Percentiles rank a stretch among this genome's conserved stretches.
These are phyloP conservation scores for Gerris buenoi DNA, from an alignment of 1,140 invertebrate species.

Conservation along the genomic window DNA sequence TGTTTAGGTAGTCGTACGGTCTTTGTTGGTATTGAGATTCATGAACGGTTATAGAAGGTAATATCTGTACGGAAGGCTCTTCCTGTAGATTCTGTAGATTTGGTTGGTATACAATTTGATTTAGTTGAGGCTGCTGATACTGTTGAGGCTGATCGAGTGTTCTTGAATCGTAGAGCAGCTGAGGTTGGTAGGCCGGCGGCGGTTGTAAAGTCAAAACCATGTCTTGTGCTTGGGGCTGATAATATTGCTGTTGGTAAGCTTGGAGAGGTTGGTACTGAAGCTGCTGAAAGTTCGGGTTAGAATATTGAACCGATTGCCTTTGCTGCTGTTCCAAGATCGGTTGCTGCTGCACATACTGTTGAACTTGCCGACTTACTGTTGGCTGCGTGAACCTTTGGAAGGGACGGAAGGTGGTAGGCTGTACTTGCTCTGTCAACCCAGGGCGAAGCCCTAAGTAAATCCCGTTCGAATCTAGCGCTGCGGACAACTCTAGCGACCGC, in stretches of 20 bases:
- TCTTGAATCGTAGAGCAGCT: background rate
- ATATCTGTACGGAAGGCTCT: background rate
- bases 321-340: background rate
- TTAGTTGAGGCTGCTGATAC: too few relatives aligned
- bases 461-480: slow-evolving; percentile 13
- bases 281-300: background rate
- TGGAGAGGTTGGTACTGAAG: background rate
- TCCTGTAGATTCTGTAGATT: background rate
- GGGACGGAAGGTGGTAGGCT: slow-evolving; percentile 21
- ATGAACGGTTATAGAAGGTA: background rate
- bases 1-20: too few relatives aligned
- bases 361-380: background rate
- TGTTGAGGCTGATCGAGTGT: background rate
- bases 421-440: slow-evolving; percentile 8
- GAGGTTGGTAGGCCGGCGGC: background rate
- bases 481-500: slow-evolving; percentile 20
- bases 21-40: too few relatives aligned
- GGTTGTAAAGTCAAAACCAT: background rate
- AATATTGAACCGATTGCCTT: background rate
- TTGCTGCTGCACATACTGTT: background rate
- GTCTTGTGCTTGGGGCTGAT: background rate
- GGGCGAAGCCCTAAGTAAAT: background rate
- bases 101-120: too few relatives aligned
- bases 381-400: slow-evolving; percentile 3
- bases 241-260: background rate